Evolutionary conservation across 2,797 vertebrate species (phyloP), one percentile per base, ranked within the genome.

Genomic region (Acanthopagrus latus): DNA sequence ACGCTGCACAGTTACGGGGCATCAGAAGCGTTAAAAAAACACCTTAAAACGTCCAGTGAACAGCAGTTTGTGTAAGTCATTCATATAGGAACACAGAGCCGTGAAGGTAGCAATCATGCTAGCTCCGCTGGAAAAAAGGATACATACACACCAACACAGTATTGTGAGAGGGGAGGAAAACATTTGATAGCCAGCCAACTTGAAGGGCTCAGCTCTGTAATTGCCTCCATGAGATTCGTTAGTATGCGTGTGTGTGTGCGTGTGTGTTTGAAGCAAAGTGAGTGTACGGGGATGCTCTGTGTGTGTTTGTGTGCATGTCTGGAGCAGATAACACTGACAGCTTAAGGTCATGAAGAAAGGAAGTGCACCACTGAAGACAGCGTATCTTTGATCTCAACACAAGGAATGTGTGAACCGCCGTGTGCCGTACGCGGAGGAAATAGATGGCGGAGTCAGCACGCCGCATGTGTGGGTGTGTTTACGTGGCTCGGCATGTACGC

Each of bases 301-400:
- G 68, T 84, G 70, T 80, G 78, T 79, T 63, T 87, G 85, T 79
- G 86, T 76, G 78, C 74, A 84, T 82, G 83, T 89, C 68, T 91
- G 75, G 75, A 80, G 71, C 79, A 88, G 92, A 95, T 95, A 94
- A 94, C 90, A 90, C 92, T 85, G 94, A 91, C 91, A 94, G 93
- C 91, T 94, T 95, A 93, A 94, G 93, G 94, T 95, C 92, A 92
- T 87, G 88, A 86, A 89, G 82, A 93, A 93, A 80, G 87, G 86
- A 90, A 91, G 89, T 88, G 91, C 90, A 93, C 92, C 89, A 93
- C 89, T 94, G 87, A 93, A 94, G 91, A 92, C 81, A 59, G 84
- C 63, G 72, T 79, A 83, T 91, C 86, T 94, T 93, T 94, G 92
- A 95, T 92, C 91, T 86, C 78, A 83, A 91, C 81, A 91, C 84